Conservation (phyloP, 2,797 vertebrate species). For the Phoxinus dragarum region DNA sequence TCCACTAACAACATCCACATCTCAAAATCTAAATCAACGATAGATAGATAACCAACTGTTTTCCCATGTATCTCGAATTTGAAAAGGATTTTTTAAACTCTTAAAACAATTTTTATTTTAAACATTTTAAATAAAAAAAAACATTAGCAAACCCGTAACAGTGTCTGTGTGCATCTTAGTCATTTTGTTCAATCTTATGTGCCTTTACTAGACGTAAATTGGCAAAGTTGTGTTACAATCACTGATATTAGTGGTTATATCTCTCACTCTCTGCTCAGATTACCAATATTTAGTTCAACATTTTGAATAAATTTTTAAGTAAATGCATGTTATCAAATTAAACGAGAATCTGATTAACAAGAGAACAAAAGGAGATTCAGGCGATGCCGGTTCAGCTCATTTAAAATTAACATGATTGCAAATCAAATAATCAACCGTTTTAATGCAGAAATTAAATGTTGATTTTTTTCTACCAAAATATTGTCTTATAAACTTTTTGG, state of each 20-base stretch:
- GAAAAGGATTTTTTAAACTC: neutral
- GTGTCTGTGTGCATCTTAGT: neutral
- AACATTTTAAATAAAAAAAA: neutral
- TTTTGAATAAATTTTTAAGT: neutral
- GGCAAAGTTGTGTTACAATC: neutral
- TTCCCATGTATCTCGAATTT: neutral
- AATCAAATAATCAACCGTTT: neutral
- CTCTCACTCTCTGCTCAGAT: neutral
- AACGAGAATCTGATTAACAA: neutral
- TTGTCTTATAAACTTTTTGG: too few species aligned
- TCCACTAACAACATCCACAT: neutral
- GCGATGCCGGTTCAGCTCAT: neutral
- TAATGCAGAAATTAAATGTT: neutral
- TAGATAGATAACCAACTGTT: neutral
- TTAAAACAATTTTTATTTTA: neutral
- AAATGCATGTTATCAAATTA: neutral
- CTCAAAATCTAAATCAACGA: neutral
- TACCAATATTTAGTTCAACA: neutral
- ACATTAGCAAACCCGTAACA: neutral
- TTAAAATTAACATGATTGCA: neutral
- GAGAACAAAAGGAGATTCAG: neutral
- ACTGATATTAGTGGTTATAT: neutral
- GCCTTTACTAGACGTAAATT: neutral
- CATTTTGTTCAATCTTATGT: neutral
- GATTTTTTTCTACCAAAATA: neutral